Evolutionary conservation across 2,888 invertebrate genomes (phyloP).

Genomic region (Leucozona laternaria): DNA sequence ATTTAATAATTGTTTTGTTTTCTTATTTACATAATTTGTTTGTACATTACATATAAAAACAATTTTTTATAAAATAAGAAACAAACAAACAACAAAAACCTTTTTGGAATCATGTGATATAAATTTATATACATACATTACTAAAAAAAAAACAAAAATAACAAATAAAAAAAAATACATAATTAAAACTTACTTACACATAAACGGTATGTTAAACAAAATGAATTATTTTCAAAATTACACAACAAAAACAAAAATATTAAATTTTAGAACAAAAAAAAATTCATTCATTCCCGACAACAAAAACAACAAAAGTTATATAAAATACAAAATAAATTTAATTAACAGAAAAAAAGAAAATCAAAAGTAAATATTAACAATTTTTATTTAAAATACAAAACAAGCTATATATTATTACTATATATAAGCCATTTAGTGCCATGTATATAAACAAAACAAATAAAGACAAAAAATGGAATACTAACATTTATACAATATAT

Average conservation of each 20-base stretch:
- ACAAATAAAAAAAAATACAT: conserved; percentile 49
- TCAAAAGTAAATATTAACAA: conserved; percentile 68
- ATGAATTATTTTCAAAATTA: conserved; percentile 68
- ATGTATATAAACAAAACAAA: conserved; percentile 76
- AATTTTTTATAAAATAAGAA: conserved; percentile 69
- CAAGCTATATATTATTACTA: conserved; percentile 76
- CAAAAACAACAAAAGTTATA: conserved; percentile 36
- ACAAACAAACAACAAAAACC: conserved; percentile 75
- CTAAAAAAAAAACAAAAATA: conserved; percentile 62
- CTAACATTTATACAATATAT: conserved; percentile 75
- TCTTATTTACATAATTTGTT: conserved; percentile 19
- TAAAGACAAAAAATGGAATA: conserved; percentile 73
- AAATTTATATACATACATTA: conserved; percentile 76
- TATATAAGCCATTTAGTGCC: conserved; percentile 76
- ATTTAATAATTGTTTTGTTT: conserved; percentile 16
- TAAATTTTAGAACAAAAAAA: conserved; percentile 59
- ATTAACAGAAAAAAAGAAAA: conserved; percentile 45
- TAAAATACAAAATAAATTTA: conserved; percentile 30
- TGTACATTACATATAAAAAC: conserved; percentile 57
- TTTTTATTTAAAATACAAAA: conserved; percentile 66
- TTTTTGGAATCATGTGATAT: conserved; percentile 76
- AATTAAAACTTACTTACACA: conserved; percentile 56
- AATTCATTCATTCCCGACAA: conserved; percentile 68
- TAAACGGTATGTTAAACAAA: conserved; percentile 45
- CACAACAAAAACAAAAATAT: conserved; percentile 49